Percentiles rank a stretch among this genome's conserved stretches.
phyloP scores from a whole-genome alignment of 2,888 invertebrate genomes.

The Chloroclysta siterata region DNA sequence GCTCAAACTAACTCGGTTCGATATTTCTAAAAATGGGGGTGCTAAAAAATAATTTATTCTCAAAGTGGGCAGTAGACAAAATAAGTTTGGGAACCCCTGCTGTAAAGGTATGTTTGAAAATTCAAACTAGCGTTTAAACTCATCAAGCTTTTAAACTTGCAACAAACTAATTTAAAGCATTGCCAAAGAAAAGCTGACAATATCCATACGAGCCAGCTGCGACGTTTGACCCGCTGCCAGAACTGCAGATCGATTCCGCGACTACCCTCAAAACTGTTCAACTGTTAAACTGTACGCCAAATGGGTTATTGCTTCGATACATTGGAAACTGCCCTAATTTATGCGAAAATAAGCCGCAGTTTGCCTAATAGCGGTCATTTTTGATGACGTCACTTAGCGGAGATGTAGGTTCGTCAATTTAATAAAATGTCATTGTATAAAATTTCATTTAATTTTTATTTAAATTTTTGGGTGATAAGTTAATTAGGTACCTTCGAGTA shows the following conservation, averaged over 20 bases:
- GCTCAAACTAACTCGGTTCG: too few species aligned
- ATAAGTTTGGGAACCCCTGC: too few species aligned
- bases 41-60: too few species aligned
- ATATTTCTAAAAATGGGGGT: too few species aligned
- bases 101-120: not conserved
- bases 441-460: too few species aligned
- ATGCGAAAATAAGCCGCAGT: conserved; percentile 4
- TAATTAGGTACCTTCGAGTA: too few species aligned
- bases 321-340: conserved; percentile 23
- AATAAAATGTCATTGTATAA: too few species aligned
- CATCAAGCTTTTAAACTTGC: not conserved
- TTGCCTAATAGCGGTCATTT: not conserved
- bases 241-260: conserved; percentile 28
- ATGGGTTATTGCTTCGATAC: conserved; percentile 27
- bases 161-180: conserved; percentile 8
- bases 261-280: conserved; percentile 33
- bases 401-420: not conserved
- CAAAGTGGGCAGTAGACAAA: too few species aligned
- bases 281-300: conserved; percentile 30
- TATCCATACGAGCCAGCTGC: conserved; percentile 14
- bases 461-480: too few species aligned
- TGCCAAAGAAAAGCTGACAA: conserved; percentile 8
- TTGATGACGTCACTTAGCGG: not conserved
- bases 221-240: conserved; percentile 33
- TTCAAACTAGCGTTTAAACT: not conserved